Base-by-base conservation (phyloP, 1,140 invertebrate genomes). In the Drosophila seguyi region DNA sequence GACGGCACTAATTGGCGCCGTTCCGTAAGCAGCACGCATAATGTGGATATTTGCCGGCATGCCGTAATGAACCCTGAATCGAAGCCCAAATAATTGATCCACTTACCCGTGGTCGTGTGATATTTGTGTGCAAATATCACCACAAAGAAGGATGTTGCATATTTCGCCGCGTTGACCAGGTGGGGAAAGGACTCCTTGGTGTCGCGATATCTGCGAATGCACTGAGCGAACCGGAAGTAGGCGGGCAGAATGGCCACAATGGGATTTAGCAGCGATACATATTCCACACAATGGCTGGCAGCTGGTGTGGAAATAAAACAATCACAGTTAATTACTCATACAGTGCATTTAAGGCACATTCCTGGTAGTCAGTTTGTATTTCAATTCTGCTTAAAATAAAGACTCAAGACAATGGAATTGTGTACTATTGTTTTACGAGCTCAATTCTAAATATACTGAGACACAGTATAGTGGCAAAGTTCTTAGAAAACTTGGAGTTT, bases 141-240 rank as follows among this genome's bases (percentile, higher is more conserved):
- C 27, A 93, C 92, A 63, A 93, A 93, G 73, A 93, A 93, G 29
- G 92, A 92, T 29, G 92, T 91, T 34, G 92, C 90, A 87, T 93
- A 93, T 75, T 93, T 93, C 13, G 90, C 91, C n/a, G 99, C 99
- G 94, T 99, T 99, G 2, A 97, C 97, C 45, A 98, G 93, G 94
- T 99, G 98, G 0, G 98, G 99, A 94, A 99, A 99, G 1, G 96
- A 96, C 88, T 99, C 97, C 88, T 95, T 95, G 1, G 97, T 97
- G 92, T 98, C 97, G 13, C 96, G 93, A 93, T 99, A 99, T 76
- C 99, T 96, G 7, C 99, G 94, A 4, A 99, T 93, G 87, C 99
- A 99, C 93, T 99, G 99, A 39, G 98, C 97, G 93, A 99, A 99
- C 36, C 99, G 95, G 86, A 98, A 98, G 96, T 98, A 99, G 0